Evolutionary conservation across 2,888 invertebrate genomes (phyloP).

Genomic region (Dromius quadrimaculatus): DNA sequence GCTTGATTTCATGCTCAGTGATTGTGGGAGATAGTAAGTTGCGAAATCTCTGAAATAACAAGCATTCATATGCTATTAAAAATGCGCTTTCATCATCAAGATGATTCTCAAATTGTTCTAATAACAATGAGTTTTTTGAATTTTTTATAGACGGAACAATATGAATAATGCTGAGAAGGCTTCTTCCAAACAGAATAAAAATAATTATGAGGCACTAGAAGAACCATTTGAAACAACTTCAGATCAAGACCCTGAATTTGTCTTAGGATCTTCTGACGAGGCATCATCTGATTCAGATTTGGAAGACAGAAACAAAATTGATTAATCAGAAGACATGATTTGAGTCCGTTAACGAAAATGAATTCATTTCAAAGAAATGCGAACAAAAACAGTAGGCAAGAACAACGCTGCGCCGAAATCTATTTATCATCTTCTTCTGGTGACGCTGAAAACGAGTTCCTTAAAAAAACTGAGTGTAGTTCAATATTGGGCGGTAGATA

Average conservation of each 20-base stretch:
- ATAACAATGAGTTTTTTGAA: no score
- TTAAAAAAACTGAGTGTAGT: not conserved
- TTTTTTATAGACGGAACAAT: no score
- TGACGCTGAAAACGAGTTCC: not conserved
- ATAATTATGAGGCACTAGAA: no score
- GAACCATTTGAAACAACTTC: no score
- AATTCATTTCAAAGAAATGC: not conserved
- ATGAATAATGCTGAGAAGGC: not conserved
- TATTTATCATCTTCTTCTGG: not conserved
- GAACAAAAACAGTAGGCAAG: not conserved
- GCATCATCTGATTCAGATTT: not conserved
- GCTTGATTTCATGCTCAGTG: no score
- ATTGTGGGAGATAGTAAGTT: no score
- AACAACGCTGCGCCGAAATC: not conserved
- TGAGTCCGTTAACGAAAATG: not conserved
- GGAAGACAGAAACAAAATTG: not conserved
- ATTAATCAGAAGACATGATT: not conserved
- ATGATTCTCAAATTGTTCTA: no score
- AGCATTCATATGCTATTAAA: no score
- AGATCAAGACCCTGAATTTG: not conserved
- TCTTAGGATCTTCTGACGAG: not conserved
- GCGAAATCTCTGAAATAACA: no score
- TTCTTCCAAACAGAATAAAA: not conserved
- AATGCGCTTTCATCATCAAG: no score
- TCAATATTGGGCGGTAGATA: conserved; percentile 1